These are phyloP conservation scores for Rhodophaea formosa DNA, from an alignment of 2,888 invertebrate genomes.

Conservation along the genomic window DNA sequence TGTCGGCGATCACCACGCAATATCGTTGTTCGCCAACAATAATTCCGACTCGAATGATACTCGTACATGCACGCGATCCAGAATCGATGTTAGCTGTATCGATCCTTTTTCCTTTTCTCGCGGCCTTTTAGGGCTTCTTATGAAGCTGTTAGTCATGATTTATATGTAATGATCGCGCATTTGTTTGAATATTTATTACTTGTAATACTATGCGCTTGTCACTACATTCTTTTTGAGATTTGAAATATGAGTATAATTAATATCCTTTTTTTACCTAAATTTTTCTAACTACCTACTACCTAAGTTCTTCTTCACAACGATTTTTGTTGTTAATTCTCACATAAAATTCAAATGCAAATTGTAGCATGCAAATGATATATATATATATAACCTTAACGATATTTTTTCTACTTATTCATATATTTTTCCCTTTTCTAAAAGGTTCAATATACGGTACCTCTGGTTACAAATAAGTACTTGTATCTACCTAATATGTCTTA, in stretches of 20 bases:
- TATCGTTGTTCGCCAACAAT: constrained; percentile 69
- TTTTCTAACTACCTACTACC: too few relatives aligned
- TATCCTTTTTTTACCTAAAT: too few relatives aligned
- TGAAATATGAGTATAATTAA: not conserved
- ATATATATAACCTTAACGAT: too few relatives aligned
- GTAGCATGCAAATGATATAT: too few relatives aligned
- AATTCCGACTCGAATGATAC: constrained; percentile 69
- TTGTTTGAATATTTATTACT: constrained; percentile 29
- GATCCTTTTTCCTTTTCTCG: constrained; percentile 38
- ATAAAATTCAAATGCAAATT: too few relatives aligned
- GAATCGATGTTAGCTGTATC: constrained; percentile 49
- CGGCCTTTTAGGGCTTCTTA: constrained; percentile 52
- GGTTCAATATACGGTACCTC: too few relatives aligned
- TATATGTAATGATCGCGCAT: constrained; percentile 37
- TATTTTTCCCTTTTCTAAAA: too few relatives aligned
- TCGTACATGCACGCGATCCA: constrained; percentile 63
- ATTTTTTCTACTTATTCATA: too few relatives aligned
- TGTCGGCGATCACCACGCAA: constrained; percentile 62
- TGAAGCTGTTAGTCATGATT: constrained; percentile 50
- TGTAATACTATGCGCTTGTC: not conserved
- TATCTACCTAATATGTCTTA: too few relatives aligned
- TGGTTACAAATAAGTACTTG: too few relatives aligned
- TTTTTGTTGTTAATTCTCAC: too few relatives aligned
- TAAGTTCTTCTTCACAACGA: too few relatives aligned
- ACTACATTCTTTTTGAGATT: not conserved